Evolutionary conservation across 2,113 vertebrate genomes (phyloP), one percentile per base, ranked within the genome.

Genomic region (Maccullochella peelii): DNA sequence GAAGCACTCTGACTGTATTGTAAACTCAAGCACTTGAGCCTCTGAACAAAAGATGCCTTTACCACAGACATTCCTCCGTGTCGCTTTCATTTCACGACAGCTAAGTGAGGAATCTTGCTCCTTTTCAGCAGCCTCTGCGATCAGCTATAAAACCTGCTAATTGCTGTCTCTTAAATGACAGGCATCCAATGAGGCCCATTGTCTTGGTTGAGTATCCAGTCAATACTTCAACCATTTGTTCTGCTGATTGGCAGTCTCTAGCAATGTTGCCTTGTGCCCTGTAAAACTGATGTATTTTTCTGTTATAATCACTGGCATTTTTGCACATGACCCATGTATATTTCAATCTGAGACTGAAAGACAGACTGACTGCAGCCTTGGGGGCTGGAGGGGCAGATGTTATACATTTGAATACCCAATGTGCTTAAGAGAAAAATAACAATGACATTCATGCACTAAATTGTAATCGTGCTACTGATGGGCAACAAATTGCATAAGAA

Each of bases 161-260:
- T 86, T 88, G 80, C 75, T 73, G 82, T 85, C 76, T 88, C 79
- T 84, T 66, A 77, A 88, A 87, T 87, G 82, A 92, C 84, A 88
- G 68, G 54, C 66, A 62, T 80, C 85, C 78, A 91, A 75, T 89
- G 57, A 90, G 59, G 76, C 58, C 71, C 54, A 59, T 90, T 92
- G 77, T 90, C 80, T 83, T 78, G 82, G 38, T 71, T 55, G 66
- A 73, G 83, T 72, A 75, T 89, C 61, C 61, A 68, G 74, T 92
- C 90, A 79, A 90, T 94, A 72, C 83, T 67, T 73, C 55, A 85
- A 80, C 67, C 55, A 83, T 88, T 93, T 88, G 79, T 87, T 88
- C 87, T 73, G 77, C 50, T 82, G 80, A 92, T 90, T 75, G 88
- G 58, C 83, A 87, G 40, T 57, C 33, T 73, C 57, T 49, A 44